Base-by-base conservation (phyloP, 35 echinoderm and acorn worm species). In the Eucidaris tribuloides region DNA sequence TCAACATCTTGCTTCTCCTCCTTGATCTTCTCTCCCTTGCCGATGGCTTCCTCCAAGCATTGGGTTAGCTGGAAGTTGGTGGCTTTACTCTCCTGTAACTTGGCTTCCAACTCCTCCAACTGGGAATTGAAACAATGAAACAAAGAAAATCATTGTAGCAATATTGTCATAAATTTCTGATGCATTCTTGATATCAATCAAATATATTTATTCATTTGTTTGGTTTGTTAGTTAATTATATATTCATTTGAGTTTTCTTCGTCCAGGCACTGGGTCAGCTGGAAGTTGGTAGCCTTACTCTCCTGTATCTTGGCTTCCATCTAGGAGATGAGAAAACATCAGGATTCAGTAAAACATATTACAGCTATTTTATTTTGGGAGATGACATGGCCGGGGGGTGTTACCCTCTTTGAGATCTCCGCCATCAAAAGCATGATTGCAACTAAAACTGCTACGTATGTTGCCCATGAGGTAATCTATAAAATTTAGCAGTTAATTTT, bases 21-120 rank as follows among this genome's bases (percentile, higher is more conserved):
- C 54, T 97, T 92, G 35, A 97, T 41, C 7, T 85, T 41, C 39
- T 97, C 94, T 54, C 94, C 94, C 25, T 65, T 85, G 20, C 87
- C 88, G 4, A 97, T 84, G 18, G 94, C 94, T 44, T 92, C 80
- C 85, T 97, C 94, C 33, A 97, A 46, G 45, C 71, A 65, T 27
- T 87, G 83, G 0, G 94, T 97, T 62, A 97, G 76, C 59, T 97
- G 91, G 42, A 85, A 92, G 80, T 91, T 97, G 19, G 84, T 92
- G 27, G 52, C 59, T 32, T 89, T 92, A 5, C 71, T 85, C 36
- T 83, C 45, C 71, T 91, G 78, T 54, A 97, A 58, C 55, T 92
- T 63, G 42, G 65, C 58, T n/a, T 46, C 31, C 14, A 97, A 45
- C 41, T 88, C 77, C 24, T 86, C 58, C 33, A 97, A 25, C 94